Conservation (phyloP, 35 echinoderm and acorn worm species). For the Ophiothrix spiculata region DNA sequence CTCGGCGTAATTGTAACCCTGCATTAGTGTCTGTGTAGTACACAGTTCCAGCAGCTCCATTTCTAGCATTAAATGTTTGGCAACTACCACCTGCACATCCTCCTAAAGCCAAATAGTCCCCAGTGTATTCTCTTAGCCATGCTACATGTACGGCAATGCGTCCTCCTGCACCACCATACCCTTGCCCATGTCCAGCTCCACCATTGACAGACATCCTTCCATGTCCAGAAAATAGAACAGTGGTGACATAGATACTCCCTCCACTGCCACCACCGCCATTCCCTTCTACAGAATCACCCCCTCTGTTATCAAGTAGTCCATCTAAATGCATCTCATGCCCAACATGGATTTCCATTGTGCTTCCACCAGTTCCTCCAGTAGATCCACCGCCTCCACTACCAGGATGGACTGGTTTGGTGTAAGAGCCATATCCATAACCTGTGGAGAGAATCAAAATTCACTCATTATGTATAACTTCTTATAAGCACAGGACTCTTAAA, state of each 20-base stretch:
- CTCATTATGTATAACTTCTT: no score
- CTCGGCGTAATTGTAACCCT: constrained; percentile 65
- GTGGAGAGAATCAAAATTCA: no score
- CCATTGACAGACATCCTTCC: constrained; percentile 66
- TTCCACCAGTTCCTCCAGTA: constrained; percentile 64
- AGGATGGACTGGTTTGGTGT: constrained; percentile 50
- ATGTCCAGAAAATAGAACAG: constrained; percentile 77
- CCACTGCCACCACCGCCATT: constrained; percentile 84
- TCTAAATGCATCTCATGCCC: constrained; percentile 73
- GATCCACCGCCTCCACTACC: constrained; percentile 81
- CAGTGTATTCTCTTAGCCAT: constrained; percentile 76
- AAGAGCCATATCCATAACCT: constrained; percentile 80
- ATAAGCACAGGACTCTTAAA: no score
- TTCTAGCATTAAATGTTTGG: neutral
- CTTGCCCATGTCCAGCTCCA: constrained; percentile 54
- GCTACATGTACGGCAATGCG: constrained; percentile 81
- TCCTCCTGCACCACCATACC: constrained; percentile 83
- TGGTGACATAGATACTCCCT: constrained; percentile 71
- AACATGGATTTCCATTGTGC: constrained; percentile 52
- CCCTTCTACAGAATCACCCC: constrained; percentile 48
- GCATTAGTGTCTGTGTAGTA: constrained; percentile 93
- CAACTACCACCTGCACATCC: constrained; percentile 41
- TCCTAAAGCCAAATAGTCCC: constrained; percentile 44
- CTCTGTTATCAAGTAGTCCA: constrained; percentile 57
- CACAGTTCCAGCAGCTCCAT: constrained; percentile 74